Evolutionary conservation across 2,113 vertebrate genomes (phyloP), one percentile per base, ranked within the genome.

Genomic region (Lagopus leucura): DNA sequence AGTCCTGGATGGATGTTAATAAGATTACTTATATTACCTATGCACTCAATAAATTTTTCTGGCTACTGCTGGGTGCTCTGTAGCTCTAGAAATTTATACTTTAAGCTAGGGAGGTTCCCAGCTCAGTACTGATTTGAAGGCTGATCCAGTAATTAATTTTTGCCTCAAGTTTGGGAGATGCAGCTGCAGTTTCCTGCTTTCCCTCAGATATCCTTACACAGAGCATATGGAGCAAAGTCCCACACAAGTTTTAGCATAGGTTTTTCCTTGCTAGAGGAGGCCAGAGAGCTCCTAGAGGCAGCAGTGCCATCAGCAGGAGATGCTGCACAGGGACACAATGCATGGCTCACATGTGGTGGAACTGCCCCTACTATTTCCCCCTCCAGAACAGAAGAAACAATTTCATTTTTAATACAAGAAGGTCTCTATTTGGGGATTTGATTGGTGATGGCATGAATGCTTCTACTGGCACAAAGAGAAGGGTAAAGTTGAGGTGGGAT

Each of bases 21-120:
- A 90, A 92, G 90, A 89, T 92, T 92, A 93, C 90, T 95, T 54
- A 74, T 88, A 90, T 92, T 95, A 93, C 87, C 60, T 79, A 45
- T 22, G 40, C 8, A 36, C 74, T 88, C 88, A 93, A 96, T 88
- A 96, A 88, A 77, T 83, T 89, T 92, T 92, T 48, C 78, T 89
- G 58, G 58, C 89, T 96, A 85, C 86, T 48, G 28, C 67, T 70
- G 60, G 25, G 16, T 89, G 38, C 28, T 86, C 36, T 75, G 48
- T 64, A 93, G 90, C 80, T 86, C 50, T 82, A 79, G 71, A 93
- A 86, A 76, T 16, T 82, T 83, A 34, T 36, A 72, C 27, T 77
- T 45, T 30, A 69, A 70, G 36, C 27, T 74, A 52, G 50, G 32
- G 66, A 61, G 47, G 55, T 72, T 82, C 42, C 63, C 57, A 85